These are phyloP conservation scores for Furcifer pardalis DNA, from an alignment of 2,797 vertebrate genomes.

Conservation along the genomic window DNA sequence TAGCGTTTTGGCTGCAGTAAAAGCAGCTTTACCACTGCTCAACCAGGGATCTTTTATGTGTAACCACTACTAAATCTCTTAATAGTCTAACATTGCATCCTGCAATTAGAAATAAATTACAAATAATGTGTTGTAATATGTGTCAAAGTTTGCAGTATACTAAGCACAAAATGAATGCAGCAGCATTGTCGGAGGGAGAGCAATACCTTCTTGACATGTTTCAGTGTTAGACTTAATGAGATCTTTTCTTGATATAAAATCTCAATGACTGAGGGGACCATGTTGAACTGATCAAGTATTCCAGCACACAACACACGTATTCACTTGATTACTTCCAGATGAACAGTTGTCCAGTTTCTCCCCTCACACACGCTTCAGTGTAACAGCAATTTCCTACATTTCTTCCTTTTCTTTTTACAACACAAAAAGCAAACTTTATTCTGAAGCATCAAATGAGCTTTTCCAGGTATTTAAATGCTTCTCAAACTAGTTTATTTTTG, in stretches of 20 bases:
- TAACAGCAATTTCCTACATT: conserved; percentile 23
- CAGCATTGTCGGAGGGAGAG: conserved; percentile 21
- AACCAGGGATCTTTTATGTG: too few species aligned
- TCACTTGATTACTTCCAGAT: conserved; percentile 39
- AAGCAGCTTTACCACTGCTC: too few species aligned
- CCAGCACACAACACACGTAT: conserved; percentile 20
- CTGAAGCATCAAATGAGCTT: conserved; percentile 6
- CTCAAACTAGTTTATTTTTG: neutral
- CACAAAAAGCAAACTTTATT: neutral
- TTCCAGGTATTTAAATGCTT: neutral
- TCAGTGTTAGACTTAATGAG: conserved; percentile 32
- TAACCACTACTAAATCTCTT: neutral
- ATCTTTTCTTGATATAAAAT: conserved; percentile 36
- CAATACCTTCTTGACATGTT: conserved; percentile 25
- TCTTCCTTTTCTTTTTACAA: conserved; percentile 18
- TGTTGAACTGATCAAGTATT: conserved; percentile 35
- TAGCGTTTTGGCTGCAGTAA: too few species aligned
- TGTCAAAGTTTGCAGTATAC: conserved; percentile 2
- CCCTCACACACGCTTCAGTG: conserved; percentile 25
- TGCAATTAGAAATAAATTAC: neutral
- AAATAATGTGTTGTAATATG: neutral
- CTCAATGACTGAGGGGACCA: conserved; percentile 25
- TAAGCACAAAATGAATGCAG: conserved; percentile 9
- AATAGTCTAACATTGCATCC: neutral
- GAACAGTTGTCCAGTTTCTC: conserved; percentile 20